These are phyloP conservation scores for Pammene aurita DNA, from an alignment of 2,888 invertebrate species.

Conservation along the genomic window DNA sequence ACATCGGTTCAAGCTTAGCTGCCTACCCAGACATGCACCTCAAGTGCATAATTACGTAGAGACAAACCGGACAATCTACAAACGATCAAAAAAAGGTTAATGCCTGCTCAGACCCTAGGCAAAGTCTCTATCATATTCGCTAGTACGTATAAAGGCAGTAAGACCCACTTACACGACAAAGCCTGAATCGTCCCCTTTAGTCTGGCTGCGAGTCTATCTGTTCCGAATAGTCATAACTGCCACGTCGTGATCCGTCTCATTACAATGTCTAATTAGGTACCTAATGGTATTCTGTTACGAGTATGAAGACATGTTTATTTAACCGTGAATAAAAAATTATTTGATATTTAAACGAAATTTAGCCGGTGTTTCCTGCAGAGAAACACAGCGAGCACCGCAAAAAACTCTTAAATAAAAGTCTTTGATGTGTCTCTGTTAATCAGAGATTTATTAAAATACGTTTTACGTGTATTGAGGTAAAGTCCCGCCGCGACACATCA, in stretches of 20 bases:
- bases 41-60: slow-evolving; percentile 31
- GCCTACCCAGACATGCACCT: background rate
- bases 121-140: slow-evolving; percentile 37
- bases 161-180: slow-evolving; percentile 71
- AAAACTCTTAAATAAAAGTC: slow-evolving; percentile 22
- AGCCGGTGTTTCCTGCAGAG: slow-evolving; percentile 12
- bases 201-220: slow-evolving; percentile 53
- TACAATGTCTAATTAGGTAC: slow-evolving; percentile 21
- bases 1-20: background rate
- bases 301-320: slow-evolving; percentile 16
- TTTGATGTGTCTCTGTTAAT: slow-evolving; percentile 36
- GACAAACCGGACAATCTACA: slow-evolving; percentile 34
- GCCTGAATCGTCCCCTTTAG: slow-evolving; percentile 63
- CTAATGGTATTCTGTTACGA: background rate
- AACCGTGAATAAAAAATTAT: slow-evolving; percentile 15
- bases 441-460: slow-evolving; percentile 40
- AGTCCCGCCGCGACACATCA: slow-evolving; percentile 35
- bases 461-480: slow-evolving; percentile 35
- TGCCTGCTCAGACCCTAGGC: slow-evolving; percentile 24
- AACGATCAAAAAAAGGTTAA: slow-evolving; percentile 37
- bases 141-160: slow-evolving; percentile 52
- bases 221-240: slow-evolving; percentile 59
- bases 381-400: slow-evolving; percentile 21
- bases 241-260: slow-evolving; percentile 30
- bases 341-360: slow-evolving; percentile 26